A percentile compares a stretch with the other conserved stretches of the same genome.
Evolutionary conservation across 2,888 invertebrate species (phyloP).

Genomic region (Lasioglossum leucozonium): DNA sequence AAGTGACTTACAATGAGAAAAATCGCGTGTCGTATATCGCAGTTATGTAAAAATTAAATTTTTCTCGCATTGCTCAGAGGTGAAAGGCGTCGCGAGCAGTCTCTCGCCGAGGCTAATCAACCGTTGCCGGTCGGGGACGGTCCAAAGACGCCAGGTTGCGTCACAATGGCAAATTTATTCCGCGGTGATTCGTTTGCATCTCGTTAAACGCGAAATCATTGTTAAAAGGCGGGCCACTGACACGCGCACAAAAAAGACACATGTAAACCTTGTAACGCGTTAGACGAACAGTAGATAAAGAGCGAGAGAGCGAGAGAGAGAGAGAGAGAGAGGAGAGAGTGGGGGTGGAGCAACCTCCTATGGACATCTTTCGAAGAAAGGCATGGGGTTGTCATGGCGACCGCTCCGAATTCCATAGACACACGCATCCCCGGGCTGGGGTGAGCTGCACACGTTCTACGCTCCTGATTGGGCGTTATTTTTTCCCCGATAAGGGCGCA

Average conservation of each 20-base stretch:
- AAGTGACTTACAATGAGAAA: not conserved
- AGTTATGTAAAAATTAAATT: not conserved
- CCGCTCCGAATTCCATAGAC: conserved; percentile 82
- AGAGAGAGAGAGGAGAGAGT: conserved; percentile 32
- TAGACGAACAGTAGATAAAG: conserved; percentile 57
- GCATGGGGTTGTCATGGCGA: conserved; percentile 82
- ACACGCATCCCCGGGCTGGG: conserved; percentile 72
- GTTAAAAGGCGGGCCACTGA: conserved; percentile 28
- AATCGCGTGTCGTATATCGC: not conserved
- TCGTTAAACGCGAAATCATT: conserved; percentile 50
- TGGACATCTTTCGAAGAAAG: conserved; percentile 69
- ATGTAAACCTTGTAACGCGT: conserved; percentile 56
- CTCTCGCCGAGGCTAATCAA: not conserved
- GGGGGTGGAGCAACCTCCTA: conserved; percentile 45
- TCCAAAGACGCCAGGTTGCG: conserved; percentile 4
- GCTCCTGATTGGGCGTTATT: conserved; percentile 83
- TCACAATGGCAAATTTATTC: conserved; percentile 52
- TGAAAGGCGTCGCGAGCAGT: not conserved
- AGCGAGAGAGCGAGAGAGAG: not conserved
- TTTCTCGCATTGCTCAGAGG: not conserved
- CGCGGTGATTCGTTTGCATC: conserved; percentile 40
- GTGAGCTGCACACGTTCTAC: conserved; percentile 77
- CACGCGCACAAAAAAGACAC: conserved; percentile 27
- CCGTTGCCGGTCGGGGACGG: not conserved
- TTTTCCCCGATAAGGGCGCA: conserved; percentile 80